These are phyloP conservation scores for Gnathonemus echidnorhynchus DNA, from an alignment of 2,113 vertebrate species.

Conservation along the genomic window DNA sequence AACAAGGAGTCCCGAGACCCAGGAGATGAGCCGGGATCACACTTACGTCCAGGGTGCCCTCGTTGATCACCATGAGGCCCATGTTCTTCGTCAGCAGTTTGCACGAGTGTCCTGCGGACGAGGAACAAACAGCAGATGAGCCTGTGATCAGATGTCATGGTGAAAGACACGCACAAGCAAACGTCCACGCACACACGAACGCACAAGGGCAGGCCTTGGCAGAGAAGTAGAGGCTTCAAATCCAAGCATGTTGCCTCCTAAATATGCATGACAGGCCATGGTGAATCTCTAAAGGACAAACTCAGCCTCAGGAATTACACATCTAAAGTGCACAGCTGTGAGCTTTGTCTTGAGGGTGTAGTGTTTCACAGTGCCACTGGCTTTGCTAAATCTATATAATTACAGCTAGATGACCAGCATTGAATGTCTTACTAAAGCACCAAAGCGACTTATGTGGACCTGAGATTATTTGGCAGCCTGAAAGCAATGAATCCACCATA, in stretches of 20 bases:
- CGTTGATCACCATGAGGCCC: constrained; percentile 23
- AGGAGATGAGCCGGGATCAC: constrained; percentile 5
- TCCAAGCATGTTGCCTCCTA: background rate
- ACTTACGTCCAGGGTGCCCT: constrained; percentile 24
- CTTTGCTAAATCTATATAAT: constrained; percentile 5
- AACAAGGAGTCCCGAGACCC: background rate
- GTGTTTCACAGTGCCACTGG: background rate
- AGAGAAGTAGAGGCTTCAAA: background rate
- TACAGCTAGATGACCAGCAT: background rate
- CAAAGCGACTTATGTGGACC: background rate
- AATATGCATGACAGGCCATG: background rate
- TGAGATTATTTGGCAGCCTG: background rate
- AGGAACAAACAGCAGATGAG: background rate
- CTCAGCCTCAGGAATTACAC: background rate
- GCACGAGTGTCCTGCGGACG: constrained; percentile 25
- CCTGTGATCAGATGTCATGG: background rate
- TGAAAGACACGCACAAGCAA: background rate
- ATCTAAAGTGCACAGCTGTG: background rate
- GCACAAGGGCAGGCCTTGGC: background rate
- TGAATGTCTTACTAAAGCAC: background rate
- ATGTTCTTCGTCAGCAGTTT: constrained; percentile 26
- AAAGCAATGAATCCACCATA: constrained; percentile 5
- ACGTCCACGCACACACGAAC: background rate
- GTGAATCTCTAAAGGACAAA: background rate
- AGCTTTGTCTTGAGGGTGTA: constrained; percentile 8